Evolutionary conservation across 2,113 vertebrate species (phyloP), one percentile per base, ranked within the genome.

Genomic region (Oryzias curvinotus): DNA sequence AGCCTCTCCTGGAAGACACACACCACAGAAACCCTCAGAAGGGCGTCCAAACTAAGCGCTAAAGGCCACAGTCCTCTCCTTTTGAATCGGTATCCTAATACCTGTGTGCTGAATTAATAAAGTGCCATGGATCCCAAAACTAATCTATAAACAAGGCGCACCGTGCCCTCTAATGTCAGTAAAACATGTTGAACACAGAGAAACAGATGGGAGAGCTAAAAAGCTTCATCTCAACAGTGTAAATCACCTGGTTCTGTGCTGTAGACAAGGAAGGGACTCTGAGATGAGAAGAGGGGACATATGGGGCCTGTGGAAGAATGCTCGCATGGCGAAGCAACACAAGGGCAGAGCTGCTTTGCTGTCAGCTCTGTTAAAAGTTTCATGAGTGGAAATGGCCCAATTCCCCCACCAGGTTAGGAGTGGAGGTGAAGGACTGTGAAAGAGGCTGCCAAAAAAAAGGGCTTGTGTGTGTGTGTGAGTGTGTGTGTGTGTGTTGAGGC

Each of bases 31-130:
- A 57, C n/a, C 26, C 64, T 5, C 6, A 62, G 16, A 75, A 19
- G 36, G 45, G 65, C 49, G 47, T 49, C 61, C 44, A 63, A n/a
- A 45, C 67, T 41, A n/a, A 21, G 60, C 13, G 58, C 54, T 49
- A 76, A 73, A 85, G 68, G 58, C 54, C 73, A 79, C 82, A 28
- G 74, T 65, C 62, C 85, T 73, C 47, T 49, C 65, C 50, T 52
- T 77, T 76, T 77, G 69, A 77, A 70, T 62, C 41, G 1, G 52
- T 47, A 49, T 78, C 68, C 28, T 26, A 28, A 52, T 26, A 16
- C 8, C 36, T 36, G 36, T 36, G 36, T 36, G 36, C 10, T 36
- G 36, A 36, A 36, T 36, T 36, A 36, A 36, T 36, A 10, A 36
- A 36, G 36, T 10, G 12, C 10, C 36, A 8, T 10, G 8, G 36